Base-by-base conservation (phyloP, 2,797 vertebrate species). In the Enteromius paludinosus region DNA sequence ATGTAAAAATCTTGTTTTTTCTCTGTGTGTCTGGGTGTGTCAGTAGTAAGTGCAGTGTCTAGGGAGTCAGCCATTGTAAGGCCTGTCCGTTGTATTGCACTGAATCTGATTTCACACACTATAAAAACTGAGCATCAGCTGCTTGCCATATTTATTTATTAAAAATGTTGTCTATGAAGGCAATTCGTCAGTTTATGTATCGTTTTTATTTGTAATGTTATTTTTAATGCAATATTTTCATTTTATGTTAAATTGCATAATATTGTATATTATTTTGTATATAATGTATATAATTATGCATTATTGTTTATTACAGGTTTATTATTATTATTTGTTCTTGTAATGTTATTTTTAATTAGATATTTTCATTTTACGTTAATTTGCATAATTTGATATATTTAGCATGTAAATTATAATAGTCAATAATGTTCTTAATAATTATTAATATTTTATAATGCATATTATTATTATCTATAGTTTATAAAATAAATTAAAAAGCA, bases 1-100 rank as follows among this genome's bases (percentile, higher is more conserved):
- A 73, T 35, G 70, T 73, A 54, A 35, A 73, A 73, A 20, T 52
- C 45, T n/a, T 56, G 15, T 38, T 72, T 14, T 33, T 5, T 33
- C 45, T 38, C 1, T 38, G 30, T 23, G 45, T 72, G 69, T 5
- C 69, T 38, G 20, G 18, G 14, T 70, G 49, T 23, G 15, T 71
- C 25, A 20, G 45, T 12, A 7, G 5, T 52, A 52, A 33, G 25
- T 20, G 45, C 17, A n/a, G 38, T 43, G 12, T 23, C 20, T 69
- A 30, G 45, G 69, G 69, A 49, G 28, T 71, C 43, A 28, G 8
- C 9, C 43, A 47, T 18, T 71, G 25, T 30, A 14, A 70, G 1
- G 23, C 4, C 69, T 30, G 43, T 49, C 25, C 3, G 45, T 20
- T 49, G 9, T 8, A 28, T 47, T 59, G 56, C 59, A 28, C 12